phyloP scores from a whole-genome alignment of 2,888 invertebrate species.

The Xestia c-nigrum region DNA sequence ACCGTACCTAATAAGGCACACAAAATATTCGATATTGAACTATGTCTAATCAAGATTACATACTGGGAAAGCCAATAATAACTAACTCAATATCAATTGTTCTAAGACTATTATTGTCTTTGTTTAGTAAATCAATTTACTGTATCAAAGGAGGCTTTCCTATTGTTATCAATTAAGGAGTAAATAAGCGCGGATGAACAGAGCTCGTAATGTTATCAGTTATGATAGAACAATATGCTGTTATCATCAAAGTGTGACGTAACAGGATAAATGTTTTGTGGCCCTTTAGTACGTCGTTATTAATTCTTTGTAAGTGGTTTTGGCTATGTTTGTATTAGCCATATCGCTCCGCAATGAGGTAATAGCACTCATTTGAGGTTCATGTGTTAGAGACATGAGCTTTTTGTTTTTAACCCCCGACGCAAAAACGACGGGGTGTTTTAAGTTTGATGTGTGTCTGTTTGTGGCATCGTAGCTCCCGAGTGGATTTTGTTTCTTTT shows the following conservation, averaged over 20 bases:
- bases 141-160: conserved; percentile 61
- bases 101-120: conserved; percentile 56
- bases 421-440: too few relatives aligned
- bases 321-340: neutral
- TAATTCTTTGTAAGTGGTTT: conserved; percentile 27
- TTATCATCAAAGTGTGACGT: conserved; percentile 47
- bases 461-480: too few relatives aligned
- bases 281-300: conserved; percentile 14
- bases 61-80: conserved; percentile 46
- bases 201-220: conserved; percentile 49
- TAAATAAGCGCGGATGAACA: conserved; percentile 51
- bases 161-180: conserved; percentile 57
- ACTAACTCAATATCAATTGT: conserved; percentile 57
- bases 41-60: conserved; percentile 51
- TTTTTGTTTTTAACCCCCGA: neutral
- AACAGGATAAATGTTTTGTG: conserved; percentile 17
- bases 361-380: neutral
- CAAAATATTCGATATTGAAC: conserved; percentile 37
- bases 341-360: conserved; percentile 1
- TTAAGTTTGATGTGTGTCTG: too few relatives aligned
- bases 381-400: neutral
- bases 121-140: conserved; percentile 64
- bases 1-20: conserved; percentile 25
- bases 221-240: conserved; percentile 51
- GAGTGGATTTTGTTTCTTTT: too few relatives aligned